Percentiles rank a stretch among this genome's conserved stretches.
phyloP scores from a whole-genome alignment of 2,113 vertebrate species.

The Xenus cinereus region DNA sequence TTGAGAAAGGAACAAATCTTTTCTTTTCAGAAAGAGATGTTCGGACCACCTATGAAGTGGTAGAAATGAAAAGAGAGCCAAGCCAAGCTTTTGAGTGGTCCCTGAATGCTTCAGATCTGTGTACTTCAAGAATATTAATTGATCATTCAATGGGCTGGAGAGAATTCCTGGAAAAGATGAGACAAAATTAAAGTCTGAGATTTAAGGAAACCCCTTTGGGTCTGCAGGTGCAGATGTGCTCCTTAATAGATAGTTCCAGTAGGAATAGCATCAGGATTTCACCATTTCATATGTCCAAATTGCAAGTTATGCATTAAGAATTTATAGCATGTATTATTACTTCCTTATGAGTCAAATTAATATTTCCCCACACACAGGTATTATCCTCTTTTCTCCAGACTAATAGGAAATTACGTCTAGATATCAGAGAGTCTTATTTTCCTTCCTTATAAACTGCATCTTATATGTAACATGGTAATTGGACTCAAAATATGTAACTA shows the following conservation, averaged over 20 bases:
- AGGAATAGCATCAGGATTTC: not conserved
- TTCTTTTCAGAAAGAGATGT: not conserved
- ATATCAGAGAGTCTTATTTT: not conserved
- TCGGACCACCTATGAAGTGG: not conserved
- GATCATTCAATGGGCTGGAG: not conserved
- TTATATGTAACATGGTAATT: not conserved
- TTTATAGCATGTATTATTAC: not conserved
- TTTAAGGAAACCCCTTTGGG: not conserved
- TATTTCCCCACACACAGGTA: not conserved
- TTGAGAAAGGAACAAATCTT: not conserved
- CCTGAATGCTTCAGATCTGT: not conserved
- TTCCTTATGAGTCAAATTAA: constrained; percentile 12
- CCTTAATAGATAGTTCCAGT: not conserved
- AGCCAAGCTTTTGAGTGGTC: not conserved
- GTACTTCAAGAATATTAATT: not conserved
- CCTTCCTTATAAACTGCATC: not conserved
- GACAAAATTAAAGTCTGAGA: not conserved
- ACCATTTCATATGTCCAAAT: not conserved
- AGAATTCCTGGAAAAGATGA: not conserved
- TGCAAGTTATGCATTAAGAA: not conserved
- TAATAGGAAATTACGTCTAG: not conserved
- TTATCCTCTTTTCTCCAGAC: not conserved
- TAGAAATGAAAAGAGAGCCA: not conserved
- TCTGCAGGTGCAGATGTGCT: not conserved
- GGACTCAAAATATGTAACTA: too few relatives aligned